Conservation (phyloP, 2,113 vertebrate genomes). For the Elephas maximus region DNA sequence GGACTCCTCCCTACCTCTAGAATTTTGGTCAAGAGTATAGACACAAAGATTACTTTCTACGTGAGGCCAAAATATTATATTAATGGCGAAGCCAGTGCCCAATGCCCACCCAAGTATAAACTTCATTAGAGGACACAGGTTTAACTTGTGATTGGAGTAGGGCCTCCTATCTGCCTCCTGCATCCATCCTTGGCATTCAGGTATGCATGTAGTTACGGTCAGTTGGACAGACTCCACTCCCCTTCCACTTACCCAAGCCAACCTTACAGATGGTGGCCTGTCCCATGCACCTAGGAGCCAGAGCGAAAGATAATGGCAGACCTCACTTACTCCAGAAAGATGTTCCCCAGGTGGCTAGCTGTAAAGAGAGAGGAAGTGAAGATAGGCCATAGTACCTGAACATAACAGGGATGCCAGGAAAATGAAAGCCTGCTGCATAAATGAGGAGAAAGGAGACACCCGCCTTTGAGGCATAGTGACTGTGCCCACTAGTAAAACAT, state of each 20-base stretch:
- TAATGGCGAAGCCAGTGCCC: not conserved
- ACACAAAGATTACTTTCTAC: not conserved
- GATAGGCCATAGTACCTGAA: no score
- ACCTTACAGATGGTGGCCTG: not conserved
- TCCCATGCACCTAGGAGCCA: not conserved
- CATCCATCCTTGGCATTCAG: not conserved
- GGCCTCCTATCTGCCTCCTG: not conserved
- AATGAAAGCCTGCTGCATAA: not conserved
- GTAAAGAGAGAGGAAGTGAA: not conserved
- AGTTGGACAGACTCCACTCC: not conserved
- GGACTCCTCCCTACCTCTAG: not conserved
- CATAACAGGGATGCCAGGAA: rapidly evolving
- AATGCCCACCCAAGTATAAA: not conserved
- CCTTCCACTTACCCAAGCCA: not conserved
- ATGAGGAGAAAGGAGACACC: not conserved
- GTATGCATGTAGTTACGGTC: rapidly evolving
- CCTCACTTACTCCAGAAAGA: not conserved
- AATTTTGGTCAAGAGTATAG: not conserved
- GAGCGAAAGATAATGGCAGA: not conserved
- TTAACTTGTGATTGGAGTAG: not conserved
- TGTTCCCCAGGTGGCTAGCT: not conserved
- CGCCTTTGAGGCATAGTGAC: not conserved
- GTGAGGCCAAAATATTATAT: not conserved
- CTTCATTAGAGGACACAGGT: not conserved
- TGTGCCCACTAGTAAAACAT: not conserved